A percentile compares a stretch with the other conserved stretches of the same genome.
phyloP scores from a whole-genome alignment of 1,140 invertebrate species.

The Neotoxoptera formosana region DNA sequence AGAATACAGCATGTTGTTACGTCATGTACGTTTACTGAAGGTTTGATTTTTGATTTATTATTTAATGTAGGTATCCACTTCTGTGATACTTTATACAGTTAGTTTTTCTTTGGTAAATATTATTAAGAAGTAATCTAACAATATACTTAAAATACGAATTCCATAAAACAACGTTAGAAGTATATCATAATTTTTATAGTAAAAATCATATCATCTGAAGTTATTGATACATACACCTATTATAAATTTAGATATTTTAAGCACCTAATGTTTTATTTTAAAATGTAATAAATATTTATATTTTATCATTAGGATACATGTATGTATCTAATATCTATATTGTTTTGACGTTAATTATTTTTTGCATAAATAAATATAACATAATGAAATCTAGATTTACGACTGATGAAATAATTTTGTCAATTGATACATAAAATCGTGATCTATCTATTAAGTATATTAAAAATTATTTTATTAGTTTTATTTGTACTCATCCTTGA shows the following conservation, averaged over 20 bases:
- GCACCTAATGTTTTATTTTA: too few relatives aligned
- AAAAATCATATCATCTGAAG: neutral
- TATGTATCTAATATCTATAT: neutral
- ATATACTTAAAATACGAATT: neutral
- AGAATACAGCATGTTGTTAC: neutral
- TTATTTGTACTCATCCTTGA: neutral
- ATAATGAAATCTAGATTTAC: neutral
- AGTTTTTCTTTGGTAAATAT: neutral
- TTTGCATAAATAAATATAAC: neutral
- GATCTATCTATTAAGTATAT: neutral
- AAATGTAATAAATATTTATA: too few relatives aligned
- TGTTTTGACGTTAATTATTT: neutral
- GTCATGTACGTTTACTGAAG: neutral
- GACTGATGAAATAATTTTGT: neutral
- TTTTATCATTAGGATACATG: neutral
- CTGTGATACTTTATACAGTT: neutral
- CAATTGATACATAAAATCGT: neutral
- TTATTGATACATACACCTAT: too few relatives aligned
- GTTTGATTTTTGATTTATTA: neutral
- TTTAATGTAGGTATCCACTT: neutral
- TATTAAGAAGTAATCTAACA: neutral
- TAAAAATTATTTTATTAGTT: neutral
- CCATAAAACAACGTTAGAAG: neutral
- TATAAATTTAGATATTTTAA: neutral
- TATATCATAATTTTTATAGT: neutral